Base-by-base conservation (phyloP, 2,888 invertebrate genomes). In the Dinocampus coccinellae region DNA sequence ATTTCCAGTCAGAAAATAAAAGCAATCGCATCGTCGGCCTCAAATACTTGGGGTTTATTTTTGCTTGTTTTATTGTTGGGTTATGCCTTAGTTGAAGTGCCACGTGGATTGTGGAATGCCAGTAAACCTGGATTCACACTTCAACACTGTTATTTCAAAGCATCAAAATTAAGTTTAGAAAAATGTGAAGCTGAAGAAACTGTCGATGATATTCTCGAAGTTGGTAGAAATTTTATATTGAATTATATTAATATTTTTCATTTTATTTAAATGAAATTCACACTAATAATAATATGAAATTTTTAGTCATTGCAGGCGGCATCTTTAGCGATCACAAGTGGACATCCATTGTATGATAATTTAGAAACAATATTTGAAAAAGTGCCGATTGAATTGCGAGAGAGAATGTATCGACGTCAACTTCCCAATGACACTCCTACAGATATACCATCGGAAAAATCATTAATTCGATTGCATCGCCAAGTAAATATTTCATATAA, bases 31-130 rank as follows among this genome's bases (percentile, higher is more conserved):
- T 97, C 99, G 3, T 97, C 98, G 16, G 99, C 99, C 2, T 98
- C 98, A 83, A 99, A 99, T 86, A 99, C 99, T 0, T 99, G 99
- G 99, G 99, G 99, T 70, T 89, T 99, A 66, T 97, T 99, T 86
- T 89, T 99, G 34, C 89, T 99, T 61, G 96, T 99, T 60, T 89
- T 99, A 24, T 89, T 99, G 75, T 91, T 99, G 22, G 96, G 95
- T 33, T 98, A 99, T 88, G 98, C 99, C 0, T 90, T 99, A 69
- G 98, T 99, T 0, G 98, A 99, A 89, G 95, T 99, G 2, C 96
- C 95, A 0, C 91, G 98, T 71, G 94, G 93, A 77, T 89, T 98
- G 52, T 99, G 98, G 97, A 94, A 96, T 83, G 93, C 93, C 80
- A 94, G 97, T 2, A 95, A 95, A 85, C 93, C 93, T 73, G 95